phyloP scores from a whole-genome alignment of 1,140 invertebrate genomes.

The Latrodectus geometricus region DNA sequence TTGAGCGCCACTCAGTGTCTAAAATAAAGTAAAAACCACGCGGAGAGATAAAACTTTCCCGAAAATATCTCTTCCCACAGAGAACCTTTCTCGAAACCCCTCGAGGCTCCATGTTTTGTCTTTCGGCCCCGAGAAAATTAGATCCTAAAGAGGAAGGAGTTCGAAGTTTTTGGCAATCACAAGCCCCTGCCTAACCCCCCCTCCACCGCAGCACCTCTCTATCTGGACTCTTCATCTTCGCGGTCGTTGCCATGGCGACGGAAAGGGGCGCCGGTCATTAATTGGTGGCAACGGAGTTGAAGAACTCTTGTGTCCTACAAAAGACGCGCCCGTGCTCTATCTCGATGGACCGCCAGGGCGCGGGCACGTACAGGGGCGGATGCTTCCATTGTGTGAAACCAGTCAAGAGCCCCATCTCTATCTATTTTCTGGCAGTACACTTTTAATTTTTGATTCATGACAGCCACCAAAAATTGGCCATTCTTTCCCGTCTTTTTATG shows the following conservation, averaged over 20 bases:
- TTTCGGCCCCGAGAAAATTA: not conserved
- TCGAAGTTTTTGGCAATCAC: conserved; percentile 16
- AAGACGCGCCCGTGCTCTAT: conserved; percentile 35
- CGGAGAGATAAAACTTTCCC: too few relatives aligned
- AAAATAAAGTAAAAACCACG: too few relatives aligned
- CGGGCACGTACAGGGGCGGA: conserved; percentile 16
- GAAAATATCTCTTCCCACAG: too few relatives aligned
- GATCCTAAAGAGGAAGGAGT: not conserved
- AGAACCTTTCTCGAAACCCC: too few relatives aligned
- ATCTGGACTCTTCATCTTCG: conserved; percentile 40
- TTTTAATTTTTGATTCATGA: conserved; percentile 32
- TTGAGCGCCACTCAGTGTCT: too few relatives aligned
- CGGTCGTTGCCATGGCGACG: conserved; percentile 19
- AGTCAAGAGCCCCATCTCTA: not conserved
- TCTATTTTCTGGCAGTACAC: conserved; percentile 14
- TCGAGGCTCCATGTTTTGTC: not conserved
- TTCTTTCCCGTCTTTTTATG: not conserved
- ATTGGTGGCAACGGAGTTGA: conserved; percentile 46
- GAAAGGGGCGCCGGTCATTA: conserved; percentile 7
- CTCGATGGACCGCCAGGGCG: not conserved
- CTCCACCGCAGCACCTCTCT: not conserved
- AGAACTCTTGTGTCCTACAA: conserved; percentile 34
- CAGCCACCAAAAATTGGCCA: not conserved
- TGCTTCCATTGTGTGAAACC: conserved; percentile 14
- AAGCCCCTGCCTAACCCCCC: not conserved